Conservation (phyloP, 2,797 vertebrate species). For the Neostethus bicornis region DNA sequence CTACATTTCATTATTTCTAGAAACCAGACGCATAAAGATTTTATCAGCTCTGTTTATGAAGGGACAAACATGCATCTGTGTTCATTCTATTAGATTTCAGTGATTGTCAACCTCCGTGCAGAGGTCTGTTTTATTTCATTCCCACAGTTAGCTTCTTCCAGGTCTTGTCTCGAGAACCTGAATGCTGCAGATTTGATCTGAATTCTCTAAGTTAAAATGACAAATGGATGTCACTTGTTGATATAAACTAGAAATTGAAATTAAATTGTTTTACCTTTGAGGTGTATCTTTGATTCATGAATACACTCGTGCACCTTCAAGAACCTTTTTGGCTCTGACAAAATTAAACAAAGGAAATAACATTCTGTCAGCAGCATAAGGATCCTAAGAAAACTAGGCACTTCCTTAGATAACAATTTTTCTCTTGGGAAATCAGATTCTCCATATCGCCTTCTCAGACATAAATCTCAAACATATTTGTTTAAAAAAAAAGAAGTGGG, state of each 20-base stretch:
- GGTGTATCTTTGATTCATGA: not conserved
- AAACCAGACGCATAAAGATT: not conserved
- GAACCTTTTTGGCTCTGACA: not conserved
- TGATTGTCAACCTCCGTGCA: not conserved
- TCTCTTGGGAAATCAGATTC: conserved; percentile 7
- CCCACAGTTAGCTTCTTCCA: too few species aligned
- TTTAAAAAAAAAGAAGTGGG: not conserved
- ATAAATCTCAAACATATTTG: conserved; percentile 7
- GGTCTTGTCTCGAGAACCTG: not conserved
- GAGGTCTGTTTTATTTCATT: not conserved
- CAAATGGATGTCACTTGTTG: not conserved
- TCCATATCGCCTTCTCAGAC: not conserved
- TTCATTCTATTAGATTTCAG: not conserved
- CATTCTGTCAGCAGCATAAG: conserved; percentile 15
- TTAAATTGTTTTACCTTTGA: not conserved
- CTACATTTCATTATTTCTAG: not conserved
- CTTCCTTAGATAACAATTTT: conserved; percentile 11
- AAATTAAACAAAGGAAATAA: conserved; percentile 1
- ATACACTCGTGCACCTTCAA: not conserved
- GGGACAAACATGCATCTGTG: not conserved
- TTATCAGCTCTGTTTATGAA: not conserved
- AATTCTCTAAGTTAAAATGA: not conserved
- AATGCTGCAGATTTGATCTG: conserved; percentile 2
- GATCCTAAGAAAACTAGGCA: conserved; percentile 3
- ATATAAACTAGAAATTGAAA: not conserved